Evolutionary conservation across 2,797 vertebrate genomes (phyloP).

Genomic region (Hoplostethus atlanticus): DNA sequence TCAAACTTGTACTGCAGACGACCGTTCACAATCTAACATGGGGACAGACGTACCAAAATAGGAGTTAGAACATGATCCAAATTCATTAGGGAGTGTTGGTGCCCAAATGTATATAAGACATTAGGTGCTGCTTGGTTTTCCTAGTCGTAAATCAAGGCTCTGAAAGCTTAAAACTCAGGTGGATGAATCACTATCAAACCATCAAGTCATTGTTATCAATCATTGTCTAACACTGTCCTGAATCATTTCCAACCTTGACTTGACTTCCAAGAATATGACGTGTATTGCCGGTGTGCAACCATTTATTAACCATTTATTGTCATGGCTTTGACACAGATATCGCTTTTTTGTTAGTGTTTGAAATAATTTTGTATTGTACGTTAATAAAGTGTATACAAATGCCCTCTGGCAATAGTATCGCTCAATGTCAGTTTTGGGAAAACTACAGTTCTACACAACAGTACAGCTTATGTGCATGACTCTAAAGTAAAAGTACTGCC

Average conservation of each 20-base stretch:
- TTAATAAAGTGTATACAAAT: constrained; percentile 16
- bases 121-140: neutral
- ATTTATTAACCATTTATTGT: neutral
- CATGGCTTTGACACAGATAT: neutral
- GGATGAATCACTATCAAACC: constrained; percentile 12
- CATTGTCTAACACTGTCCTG: constrained; percentile 16
- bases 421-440: neutral
- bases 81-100: neutral
- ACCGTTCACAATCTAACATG: constrained; percentile 91
- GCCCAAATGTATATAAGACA: neutral
- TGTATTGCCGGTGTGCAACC: neutral
- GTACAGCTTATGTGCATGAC: constrained; percentile 9
- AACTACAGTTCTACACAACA: constrained; percentile 17
- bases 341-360: neutral
- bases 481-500: constrained; percentile 19
- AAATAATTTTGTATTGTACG: constrained; percentile 19
- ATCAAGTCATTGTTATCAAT: constrained; percentile 30
- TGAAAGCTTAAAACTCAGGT: constrained; percentile 7
- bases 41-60: neutral
- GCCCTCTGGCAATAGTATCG: neutral
- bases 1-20: constrained; percentile 98
- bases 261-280: neutral
- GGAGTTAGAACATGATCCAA: neutral
- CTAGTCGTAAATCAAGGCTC: constrained; percentile 1
- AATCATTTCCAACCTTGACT: constrained; percentile 15